Evolutionary conservation across 1,140 invertebrate genomes (phyloP).

Genomic region (Papilio glaucus): DNA sequence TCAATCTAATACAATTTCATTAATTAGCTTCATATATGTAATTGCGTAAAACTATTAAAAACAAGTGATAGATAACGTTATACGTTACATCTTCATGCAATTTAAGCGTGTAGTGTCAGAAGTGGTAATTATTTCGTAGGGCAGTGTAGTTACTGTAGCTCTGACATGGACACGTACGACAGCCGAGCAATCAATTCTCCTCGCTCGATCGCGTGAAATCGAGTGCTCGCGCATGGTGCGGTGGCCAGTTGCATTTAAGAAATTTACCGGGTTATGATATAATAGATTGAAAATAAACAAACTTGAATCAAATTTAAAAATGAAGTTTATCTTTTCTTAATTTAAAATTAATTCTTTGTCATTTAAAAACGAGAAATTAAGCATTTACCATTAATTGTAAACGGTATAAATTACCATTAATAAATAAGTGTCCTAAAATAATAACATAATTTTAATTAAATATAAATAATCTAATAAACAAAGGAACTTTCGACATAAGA

Average conservation of each 20-base stretch:
- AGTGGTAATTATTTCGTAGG: constrained; percentile 39
- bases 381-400: no score
- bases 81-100: constrained; percentile 9
- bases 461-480: no score
- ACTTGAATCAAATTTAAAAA: background rate
- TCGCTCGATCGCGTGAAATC: constrained; percentile 76
- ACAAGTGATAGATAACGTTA: background rate
- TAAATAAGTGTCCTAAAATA: no score
- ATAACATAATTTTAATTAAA: no score
- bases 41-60: background rate
- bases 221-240: constrained; percentile 64
- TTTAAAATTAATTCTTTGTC: background rate
- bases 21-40: background rate
- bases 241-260: constrained; percentile 43
- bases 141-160: constrained; percentile 39
- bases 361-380: no score
- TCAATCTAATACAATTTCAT: background rate
- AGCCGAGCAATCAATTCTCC: constrained; percentile 70
- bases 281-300: constrained; percentile 16
- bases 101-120: constrained; percentile 16
- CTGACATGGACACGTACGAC: constrained; percentile 57
- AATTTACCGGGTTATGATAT: constrained; percentile 28
- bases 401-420: no score
- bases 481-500: no score
- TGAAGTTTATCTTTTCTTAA: background rate